A percentile compares a stretch with the other conserved stretches of the same genome.
phyloP scores from a whole-genome alignment of 2,797 vertebrate genomes.

The Parotocinclus haroldoi region DNA sequence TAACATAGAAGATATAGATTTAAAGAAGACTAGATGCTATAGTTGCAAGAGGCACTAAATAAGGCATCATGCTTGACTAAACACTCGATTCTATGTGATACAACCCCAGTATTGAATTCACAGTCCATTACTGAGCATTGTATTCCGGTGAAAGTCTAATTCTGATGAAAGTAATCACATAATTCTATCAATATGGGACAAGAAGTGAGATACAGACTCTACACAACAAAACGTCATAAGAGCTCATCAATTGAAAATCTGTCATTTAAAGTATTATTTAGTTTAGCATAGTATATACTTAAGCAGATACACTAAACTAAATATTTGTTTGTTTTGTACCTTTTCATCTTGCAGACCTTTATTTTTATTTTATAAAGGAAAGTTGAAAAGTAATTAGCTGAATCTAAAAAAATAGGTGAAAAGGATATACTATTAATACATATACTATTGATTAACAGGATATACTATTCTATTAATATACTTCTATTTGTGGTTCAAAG shows the following conservation, averaged over 20 bases:
- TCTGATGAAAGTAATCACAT: slow-evolving; percentile 12
- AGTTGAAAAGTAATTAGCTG: too few species aligned
- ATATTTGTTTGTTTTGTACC: too few species aligned
- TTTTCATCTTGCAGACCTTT: too few species aligned
- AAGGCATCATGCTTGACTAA: slow-evolving; percentile 77
- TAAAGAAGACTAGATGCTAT: slow-evolving; percentile 61
- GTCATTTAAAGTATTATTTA: not conserved
- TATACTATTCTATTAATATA: too few species aligned
- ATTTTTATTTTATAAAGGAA: too few species aligned
- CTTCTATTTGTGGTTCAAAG: too few species aligned
- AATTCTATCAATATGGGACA: slow-evolving; percentile 27
- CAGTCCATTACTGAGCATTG: slow-evolving; percentile 73
- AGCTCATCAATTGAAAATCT: too few species aligned
- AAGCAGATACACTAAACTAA: too few species aligned
- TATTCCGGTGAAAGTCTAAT: slow-evolving; percentile 51
- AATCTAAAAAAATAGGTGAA: too few species aligned
- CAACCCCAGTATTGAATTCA: slow-evolving; percentile 78
- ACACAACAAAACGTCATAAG: not conserved
- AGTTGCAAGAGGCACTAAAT: slow-evolving; percentile 76
- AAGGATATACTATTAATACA: too few species aligned
- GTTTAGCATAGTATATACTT: too few species aligned
- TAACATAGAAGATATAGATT: slow-evolving; percentile 68
- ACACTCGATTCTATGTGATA: slow-evolving; percentile 80
- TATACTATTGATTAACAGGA: too few species aligned
- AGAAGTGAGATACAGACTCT: slow-evolving; percentile 25